Evolutionary conservation across 2,888 invertebrate genomes (phyloP), one percentile per base, ranked within the genome.

Genomic region (Platycnemis pennipes): DNA sequence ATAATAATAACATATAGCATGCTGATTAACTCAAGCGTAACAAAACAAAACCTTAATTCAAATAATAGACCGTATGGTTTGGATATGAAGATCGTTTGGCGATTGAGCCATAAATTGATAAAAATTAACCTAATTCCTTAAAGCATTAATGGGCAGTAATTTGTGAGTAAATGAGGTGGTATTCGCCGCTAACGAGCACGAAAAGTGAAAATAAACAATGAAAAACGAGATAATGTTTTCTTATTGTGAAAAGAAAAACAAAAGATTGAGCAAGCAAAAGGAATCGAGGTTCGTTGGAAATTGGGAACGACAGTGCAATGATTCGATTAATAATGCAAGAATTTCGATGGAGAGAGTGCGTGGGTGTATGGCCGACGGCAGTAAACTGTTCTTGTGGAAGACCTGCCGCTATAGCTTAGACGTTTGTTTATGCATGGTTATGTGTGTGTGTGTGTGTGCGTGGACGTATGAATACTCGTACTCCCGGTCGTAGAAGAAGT

Each of bases 311-410:
- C 31, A 37, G 77, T 37, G 11, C 37, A 77, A 37, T 7, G 37
- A 77, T 37, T 31, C 77, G 37, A 77, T 77, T 77, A 77, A 31
- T 37, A 37, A 77, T 77, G 77, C 77, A 77, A 77, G 77, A 77
- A 77, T 49, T 49, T 49, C 49, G 19, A 16, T 37, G 77, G 26
- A 8, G 77, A 37, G 31, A 37, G 37, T 77, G 77, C 77, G 77
- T 77, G 77, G 77, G 77, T 37, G 77, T 37, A 26, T 37, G 77
- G 77, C 13, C 77, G 77, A 31, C 77, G 77, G 77, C 37, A 77
- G 77, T 77, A 31, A 77, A 77, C 77, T 77, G 77, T 37, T 77
- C 77, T 77, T 77, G 37, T 37, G 77, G 77, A 77, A 77, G 77
- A 37, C 31, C 37, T 77, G 31, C 31, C 37, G 77, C n/a, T 63